These are phyloP conservation scores for Dasyornis broadbenti DNA, from an alignment of 2,113 vertebrate genomes.

Conservation along the genomic window DNA sequence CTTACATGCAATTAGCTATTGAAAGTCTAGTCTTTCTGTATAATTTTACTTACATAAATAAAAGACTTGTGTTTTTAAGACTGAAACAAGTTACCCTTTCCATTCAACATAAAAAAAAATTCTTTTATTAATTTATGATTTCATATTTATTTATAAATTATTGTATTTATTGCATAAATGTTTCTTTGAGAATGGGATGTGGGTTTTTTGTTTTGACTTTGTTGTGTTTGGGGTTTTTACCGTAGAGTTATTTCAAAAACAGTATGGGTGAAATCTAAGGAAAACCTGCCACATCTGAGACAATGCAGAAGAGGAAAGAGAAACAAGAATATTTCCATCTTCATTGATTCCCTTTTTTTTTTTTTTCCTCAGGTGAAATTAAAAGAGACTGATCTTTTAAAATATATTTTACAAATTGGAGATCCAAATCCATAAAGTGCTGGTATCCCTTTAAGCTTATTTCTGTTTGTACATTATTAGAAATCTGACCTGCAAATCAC, in stretches of 20 bases:
- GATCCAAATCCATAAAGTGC: neutral
- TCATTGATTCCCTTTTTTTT: neutral
- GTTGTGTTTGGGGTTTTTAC: neutral
- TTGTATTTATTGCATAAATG: neutral
- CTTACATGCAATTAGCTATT: neutral
- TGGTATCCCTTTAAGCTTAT: neutral
- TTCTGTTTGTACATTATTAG: neutral
- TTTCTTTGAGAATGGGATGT: accelerated
- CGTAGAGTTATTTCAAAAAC: neutral
- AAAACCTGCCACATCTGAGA: neutral
- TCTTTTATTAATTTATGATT: neutral
- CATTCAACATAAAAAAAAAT: neutral
- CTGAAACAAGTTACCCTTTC: neutral
- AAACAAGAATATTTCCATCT: neutral
- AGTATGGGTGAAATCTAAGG: neutral
- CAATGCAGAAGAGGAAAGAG: neutral
- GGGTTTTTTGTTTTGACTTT: neutral
- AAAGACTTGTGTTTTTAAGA: neutral
- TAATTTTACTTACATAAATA: neutral
- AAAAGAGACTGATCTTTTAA: neutral
- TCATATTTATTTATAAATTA: neutral
- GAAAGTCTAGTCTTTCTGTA: neutral
- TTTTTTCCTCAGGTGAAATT: neutral
- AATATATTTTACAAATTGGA: neutral
- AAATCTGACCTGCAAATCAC: neutral